Base-by-base conservation (phyloP, 30 jellyfish, hydroid and myxozoan species). In the Aurelia sp. region DNA sequence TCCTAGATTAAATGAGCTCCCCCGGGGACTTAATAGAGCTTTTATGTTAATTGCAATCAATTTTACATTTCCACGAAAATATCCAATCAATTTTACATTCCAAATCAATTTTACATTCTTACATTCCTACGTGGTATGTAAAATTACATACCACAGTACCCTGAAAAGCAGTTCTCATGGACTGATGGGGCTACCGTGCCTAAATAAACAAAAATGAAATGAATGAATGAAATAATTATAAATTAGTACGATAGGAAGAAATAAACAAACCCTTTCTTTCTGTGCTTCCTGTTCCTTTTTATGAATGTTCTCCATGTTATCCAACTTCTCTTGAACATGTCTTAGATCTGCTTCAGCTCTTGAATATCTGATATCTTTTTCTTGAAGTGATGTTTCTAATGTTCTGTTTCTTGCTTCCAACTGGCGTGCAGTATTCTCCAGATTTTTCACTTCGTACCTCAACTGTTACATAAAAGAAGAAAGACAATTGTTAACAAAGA, bases 231-330 rank as follows among this genome's bases (percentile, higher is more conserved):
- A n/a, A n/a, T n/a, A n/a, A 13, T 44, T 44, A 1, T 0, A 44
- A 44, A 44, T 5, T 2, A 44, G 55, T 13, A 44, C 15, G 15
- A 44, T 16, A 44, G 7, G 16, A 19, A 55, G 22, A 0, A 68
- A 63, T 2, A 63, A 13, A 62, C 92, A 30, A 60, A 94, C 99
- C 97, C 91, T 94, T 12, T 94, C 99, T 55, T 78, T 85, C 62
- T 75, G 96, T 41, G 97, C 86, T 35, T 88, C 94, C 67, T 88
- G 66, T 65, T 94, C 99, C 41, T 88, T 88, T 67, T 33, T 72
- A 60, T 94, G 94, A 33, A 85, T 84, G 51, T 79, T 84, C 52
- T 94, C 99, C 97, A 89, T 82, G 67, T 94, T 76, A 6, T 88
- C 95, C 68, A 82, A 9, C 71, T 88, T 94, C 33, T 72, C 91